Base-by-base conservation (phyloP, 2,888 invertebrate species). In the Myopa tessellatipennis region DNA sequence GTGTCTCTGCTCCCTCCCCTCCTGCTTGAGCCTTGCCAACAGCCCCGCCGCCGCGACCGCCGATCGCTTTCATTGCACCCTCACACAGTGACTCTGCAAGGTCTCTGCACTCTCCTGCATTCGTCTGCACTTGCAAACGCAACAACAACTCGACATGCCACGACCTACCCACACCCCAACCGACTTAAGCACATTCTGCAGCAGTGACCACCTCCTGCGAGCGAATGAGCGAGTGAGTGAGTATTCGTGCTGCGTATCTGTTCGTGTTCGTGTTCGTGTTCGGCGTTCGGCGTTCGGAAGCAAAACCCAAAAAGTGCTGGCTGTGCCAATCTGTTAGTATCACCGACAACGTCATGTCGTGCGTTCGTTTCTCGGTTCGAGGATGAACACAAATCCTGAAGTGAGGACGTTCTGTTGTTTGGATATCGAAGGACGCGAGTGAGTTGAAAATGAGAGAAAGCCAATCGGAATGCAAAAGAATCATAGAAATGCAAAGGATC, bases 141-240 rank as follows among this genome's bases (percentile, higher is more conserved):
- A n/a, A 16, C 50, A 16, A 4, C 74, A 34, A 14, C 34, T 16
- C 72, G 80, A 84, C 86, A 86, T 85, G 86, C 86, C 88, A 85
- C 88, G 88, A 88, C 88, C 88, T 88, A 88, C 88, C 88, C 88
- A 88, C 85, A 88, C 88, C 86, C 85, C 85, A 84, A 85, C 81
- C 85, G 83, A 83, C 85, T 87, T 85, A 85, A 84, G 84, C 85
- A 83, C 79, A 81, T 79, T 77, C 79, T 6, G 38, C 38, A 65
- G 65, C 36, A 36, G 65, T 34, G 36, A 34, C 34, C 65, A 65
- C 65, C 36, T 65, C 36, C 36, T 65, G 36, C 4, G 7, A 4
- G 40, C 34, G 58, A 69, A 14, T 45, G 68, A 73, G 50, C 34
- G 70, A 70, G 72, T 26, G 38, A 6, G 6, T 61, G 70, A 78